These are phyloP conservation scores for Steatocranus sp. DNA, from an alignment of 2,797 vertebrate species.

Conservation along the genomic window DNA sequence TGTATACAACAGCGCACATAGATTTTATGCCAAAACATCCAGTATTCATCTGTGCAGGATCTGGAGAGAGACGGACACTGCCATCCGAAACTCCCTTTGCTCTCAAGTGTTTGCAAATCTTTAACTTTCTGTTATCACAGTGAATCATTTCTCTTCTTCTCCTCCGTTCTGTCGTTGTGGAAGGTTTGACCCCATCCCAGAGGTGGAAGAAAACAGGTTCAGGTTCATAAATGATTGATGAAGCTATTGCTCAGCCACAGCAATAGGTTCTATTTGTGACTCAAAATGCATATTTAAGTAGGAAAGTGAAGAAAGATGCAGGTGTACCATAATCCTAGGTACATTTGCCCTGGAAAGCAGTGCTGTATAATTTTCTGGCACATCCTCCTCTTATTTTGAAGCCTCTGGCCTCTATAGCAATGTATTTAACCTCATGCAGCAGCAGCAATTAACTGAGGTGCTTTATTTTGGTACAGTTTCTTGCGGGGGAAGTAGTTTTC, in stretches of 20 bases:
- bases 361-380: background rate
- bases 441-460: background rate
- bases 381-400: background rate
- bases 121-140: background rate
- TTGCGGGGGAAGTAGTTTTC: background rate
- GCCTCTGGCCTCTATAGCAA: background rate
- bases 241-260: background rate
- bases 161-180: background rate
- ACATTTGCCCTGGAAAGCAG: background rate
- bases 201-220: background rate
- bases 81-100: background rate
- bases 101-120: background rate
- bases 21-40: background rate
- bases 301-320: background rate
- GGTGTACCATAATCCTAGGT: background rate
- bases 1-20: background rate
- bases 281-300: background rate
- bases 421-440: background rate
- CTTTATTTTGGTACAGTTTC: background rate
- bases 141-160: background rate
- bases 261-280: background rate
- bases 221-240: slow-evolving; percentile 34
- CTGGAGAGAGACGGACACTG: background rate
- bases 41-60: background rate
- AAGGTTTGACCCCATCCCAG: background rate